Conservation (phyloP, 2,113 vertebrate genomes). For the Archilochus colubris region DNA sequence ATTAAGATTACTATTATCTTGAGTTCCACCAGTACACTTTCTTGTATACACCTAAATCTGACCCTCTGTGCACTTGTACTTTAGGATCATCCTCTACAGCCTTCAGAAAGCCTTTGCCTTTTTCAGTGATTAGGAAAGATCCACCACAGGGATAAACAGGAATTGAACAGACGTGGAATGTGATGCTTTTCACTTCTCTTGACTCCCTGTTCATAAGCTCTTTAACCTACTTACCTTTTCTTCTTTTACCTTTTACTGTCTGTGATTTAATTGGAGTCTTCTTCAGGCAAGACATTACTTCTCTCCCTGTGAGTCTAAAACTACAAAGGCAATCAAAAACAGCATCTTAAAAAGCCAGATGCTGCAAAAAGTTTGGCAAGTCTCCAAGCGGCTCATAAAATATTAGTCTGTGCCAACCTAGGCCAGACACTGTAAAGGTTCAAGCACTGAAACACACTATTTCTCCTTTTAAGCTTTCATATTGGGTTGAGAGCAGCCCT, state of each 20-base stretch:
- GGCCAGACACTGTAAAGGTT: not conserved
- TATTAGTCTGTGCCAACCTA: not conserved
- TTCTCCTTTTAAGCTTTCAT: not conserved
- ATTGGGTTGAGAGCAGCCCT: not conserved
- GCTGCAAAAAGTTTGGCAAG: not conserved
- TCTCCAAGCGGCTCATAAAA: not conserved
- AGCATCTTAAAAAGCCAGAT: conserved; percentile 7
- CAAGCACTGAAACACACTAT: not conserved
- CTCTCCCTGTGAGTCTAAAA: not conserved
- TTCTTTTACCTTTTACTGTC: not conserved
- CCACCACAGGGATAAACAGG: not conserved
- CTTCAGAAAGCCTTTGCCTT: not conserved
- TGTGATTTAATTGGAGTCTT: conserved; percentile 9
- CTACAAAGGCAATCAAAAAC: not conserved
- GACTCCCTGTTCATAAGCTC: not conserved
- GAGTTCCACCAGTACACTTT: not conserved
- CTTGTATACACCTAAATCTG: not conserved
- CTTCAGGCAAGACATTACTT: not conserved
- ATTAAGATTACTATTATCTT: not conserved
- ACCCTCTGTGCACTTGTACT: not conserved
- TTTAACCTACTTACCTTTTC: not conserved
- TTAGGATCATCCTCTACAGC: not conserved
- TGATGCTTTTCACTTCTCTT: not conserved
- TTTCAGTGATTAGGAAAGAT: not conserved
- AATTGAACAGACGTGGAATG: not conserved